Evolutionary conservation across 2,797 vertebrate species (phyloP), one percentile per base, ranked within the genome.

Genomic region (Valencia hispanica): DNA sequence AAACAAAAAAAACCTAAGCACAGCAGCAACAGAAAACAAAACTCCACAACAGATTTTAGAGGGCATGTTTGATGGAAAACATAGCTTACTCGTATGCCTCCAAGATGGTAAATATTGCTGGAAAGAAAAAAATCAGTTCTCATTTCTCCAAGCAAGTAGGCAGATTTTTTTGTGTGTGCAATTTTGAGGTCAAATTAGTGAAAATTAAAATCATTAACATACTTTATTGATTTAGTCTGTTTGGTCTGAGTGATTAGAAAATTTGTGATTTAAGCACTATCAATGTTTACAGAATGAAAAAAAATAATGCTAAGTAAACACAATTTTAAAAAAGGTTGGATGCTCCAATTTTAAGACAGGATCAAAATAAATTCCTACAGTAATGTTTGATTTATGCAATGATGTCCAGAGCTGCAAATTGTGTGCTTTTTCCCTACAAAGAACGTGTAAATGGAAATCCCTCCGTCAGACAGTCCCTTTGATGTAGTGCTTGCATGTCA

Each of bases 201-300:
- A 69, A 70, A 76, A 75, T 55, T 78, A 76, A 47, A 11, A 71
- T 69, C 47, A 87, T 86, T 70, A 70, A 75, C 75, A 82, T 73
- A 82, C 84, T 90, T 80, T 84, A 72, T 85, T 77, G 68, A 70
- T 17, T 61, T 79, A 86, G 71, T 59, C 77, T 51, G 79, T 80
- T 86, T 87, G 81, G 88, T 84, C 74, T 43, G 74, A 69, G 65
- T 57, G 84, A 82, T 74, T 83, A 81, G 68, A 80, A 86, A 91
- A 86, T 55, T 66, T 68, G 83, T 79, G 81, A 82, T 80, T 89
- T 81, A 82, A 75, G 84, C 82, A 70, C 82, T 72, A 89, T 89
- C 55, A 84, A 88, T 84, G 77, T 86, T 88, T 90, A 27, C n/a
- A n/a, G n/a, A 92, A 77, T 20, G 69, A 30, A 71, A 47, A 77